These are phyloP conservation scores for Drosophila jambulina DNA, from an alignment of 1,140 invertebrate genomes.

Conservation along the genomic window DNA sequence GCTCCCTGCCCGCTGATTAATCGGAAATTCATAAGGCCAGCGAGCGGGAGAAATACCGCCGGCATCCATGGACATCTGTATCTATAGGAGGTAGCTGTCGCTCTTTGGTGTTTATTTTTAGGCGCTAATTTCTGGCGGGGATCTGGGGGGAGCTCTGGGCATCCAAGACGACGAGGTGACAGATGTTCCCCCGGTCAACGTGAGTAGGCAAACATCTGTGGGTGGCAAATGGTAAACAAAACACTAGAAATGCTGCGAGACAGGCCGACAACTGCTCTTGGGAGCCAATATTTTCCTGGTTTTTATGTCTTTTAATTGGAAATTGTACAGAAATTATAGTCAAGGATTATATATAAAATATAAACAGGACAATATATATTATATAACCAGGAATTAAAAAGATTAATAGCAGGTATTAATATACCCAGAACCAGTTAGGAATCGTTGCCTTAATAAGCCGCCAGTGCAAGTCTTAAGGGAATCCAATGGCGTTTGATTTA, in stretches of 20 bases:
- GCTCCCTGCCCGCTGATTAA: slow-evolving; percentile 60
- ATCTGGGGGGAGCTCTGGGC: background rate
- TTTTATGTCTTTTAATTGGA: background rate
- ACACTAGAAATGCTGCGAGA: background rate
- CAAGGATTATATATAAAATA: background rate
- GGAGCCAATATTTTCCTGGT: background rate
- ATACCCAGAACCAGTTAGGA: background rate
- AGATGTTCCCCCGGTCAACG: slow-evolving; percentile 23
- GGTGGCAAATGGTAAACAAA: slow-evolving; percentile 22
- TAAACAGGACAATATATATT: too few species aligned
- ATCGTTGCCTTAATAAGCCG: background rate
- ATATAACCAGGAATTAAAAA: background rate
- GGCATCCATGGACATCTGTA: slow-evolving; percentile 8
- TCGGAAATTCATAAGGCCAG: slow-evolving; percentile 61
- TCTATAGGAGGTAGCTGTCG: background rate
- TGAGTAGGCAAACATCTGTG: slow-evolving; percentile 10
- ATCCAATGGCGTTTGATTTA: slow-evolving; percentile 17
- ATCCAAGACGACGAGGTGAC: slow-evolving; percentile 13
- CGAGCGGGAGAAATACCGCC: background rate
- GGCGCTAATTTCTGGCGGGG: background rate
- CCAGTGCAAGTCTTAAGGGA: slow-evolving; percentile 7
- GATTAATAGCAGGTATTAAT: background rate
- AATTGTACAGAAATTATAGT: background rate
- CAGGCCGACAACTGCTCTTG: background rate
- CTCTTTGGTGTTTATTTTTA: slow-evolving; percentile 18